Conservation (phyloP, 2,888 invertebrate species). For the Stegana nigrithorax region DNA sequence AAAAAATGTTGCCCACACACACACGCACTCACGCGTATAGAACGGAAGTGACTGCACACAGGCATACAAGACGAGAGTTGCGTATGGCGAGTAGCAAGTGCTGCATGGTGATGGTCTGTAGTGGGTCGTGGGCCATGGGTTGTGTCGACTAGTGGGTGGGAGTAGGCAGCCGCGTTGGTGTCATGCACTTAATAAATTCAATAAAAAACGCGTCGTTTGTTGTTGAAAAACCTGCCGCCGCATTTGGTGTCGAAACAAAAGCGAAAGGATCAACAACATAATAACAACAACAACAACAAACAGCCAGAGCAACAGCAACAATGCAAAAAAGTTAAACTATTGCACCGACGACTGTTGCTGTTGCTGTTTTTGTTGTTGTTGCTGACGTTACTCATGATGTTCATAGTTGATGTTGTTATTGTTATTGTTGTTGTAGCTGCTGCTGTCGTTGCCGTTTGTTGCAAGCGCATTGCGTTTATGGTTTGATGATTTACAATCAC, state of each 20-base stretch:
- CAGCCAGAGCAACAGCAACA: slow-evolving; percentile 8
- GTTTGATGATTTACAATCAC: slow-evolving; percentile 67
- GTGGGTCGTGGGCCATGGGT: background rate
- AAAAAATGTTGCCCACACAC: slow-evolving; percentile 8
- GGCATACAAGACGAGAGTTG: too few relatives aligned
- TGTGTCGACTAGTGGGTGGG: background rate
- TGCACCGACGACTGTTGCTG: slow-evolving; percentile 30
- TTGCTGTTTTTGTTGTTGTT: slow-evolving; percentile 25
- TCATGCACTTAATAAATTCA: slow-evolving; percentile 30
- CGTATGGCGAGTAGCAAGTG: too few relatives aligned
- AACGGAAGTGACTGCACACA: too few relatives aligned
- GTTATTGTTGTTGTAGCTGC: background rate
- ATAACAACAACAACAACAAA: background rate
- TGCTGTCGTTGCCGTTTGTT: slow-evolving; percentile 24
- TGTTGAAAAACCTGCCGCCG: slow-evolving; percentile 9
- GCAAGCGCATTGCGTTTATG: slow-evolving; percentile 66
- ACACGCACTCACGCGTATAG: background rate
- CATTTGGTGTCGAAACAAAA: slow-evolving; percentile 22
- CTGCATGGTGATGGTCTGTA: too few relatives aligned
- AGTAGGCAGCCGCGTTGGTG: background rate
- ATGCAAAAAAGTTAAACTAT: too few relatives aligned
- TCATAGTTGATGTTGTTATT: background rate
- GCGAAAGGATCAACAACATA: slow-evolving; percentile 11
- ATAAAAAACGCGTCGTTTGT: slow-evolving; percentile 29
- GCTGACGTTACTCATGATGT: slow-evolving; percentile 10